phyloP scores from a whole-genome alignment of 2,113 vertebrate species.

The Amia ocellicauda region DNA sequence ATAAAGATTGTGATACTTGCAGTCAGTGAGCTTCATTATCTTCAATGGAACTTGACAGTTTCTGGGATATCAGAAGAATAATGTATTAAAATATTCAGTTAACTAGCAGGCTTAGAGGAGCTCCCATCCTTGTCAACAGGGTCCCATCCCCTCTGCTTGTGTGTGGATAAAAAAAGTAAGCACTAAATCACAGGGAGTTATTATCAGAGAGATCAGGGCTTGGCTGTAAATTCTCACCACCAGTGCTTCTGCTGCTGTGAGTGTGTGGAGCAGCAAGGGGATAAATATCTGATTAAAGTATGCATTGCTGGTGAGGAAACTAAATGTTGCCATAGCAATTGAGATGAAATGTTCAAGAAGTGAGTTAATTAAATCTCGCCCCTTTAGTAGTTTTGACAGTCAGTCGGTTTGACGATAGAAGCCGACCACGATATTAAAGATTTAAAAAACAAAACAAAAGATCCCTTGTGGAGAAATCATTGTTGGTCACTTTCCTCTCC shows the following conservation, averaged over 20 bases:
- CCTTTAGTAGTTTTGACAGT: slow-evolving; percentile 82
- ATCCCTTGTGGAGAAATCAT: slow-evolving; percentile 60
- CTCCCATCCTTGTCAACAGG: slow-evolving; percentile 26
- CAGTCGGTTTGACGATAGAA: slow-evolving; percentile 65
- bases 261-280: slow-evolving; percentile 60
- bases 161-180: slow-evolving; percentile 45
- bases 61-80: slow-evolving; percentile 8
- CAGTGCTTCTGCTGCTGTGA: slow-evolving; percentile 44
- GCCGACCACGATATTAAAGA: slow-evolving; percentile 74
- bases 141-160: slow-evolving; percentile 44
- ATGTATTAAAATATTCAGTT: slow-evolving; percentile 15
- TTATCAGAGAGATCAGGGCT: slow-evolving; percentile 58
- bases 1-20: slow-evolving; percentile 8
- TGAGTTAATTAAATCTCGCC: slow-evolving; percentile 87
- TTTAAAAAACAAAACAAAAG: slow-evolving; percentile 64
- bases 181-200: slow-evolving; percentile 45
- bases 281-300: slow-evolving; percentile 74
- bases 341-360: slow-evolving; percentile 82
- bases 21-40: slow-evolving; percentile 13
- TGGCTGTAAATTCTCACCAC: slow-evolving; percentile 64
- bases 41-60: slow-evolving; percentile 6
- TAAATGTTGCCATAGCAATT: slow-evolving; percentile 88
- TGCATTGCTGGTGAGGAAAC: slow-evolving; percentile 71
- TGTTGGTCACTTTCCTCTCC: slow-evolving; percentile 59
- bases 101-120: slow-evolving; percentile 5